These are phyloP conservation scores for Melanerpes aurifrons DNA, from an alignment of 2,113 vertebrate species.

Conservation along the genomic window DNA sequence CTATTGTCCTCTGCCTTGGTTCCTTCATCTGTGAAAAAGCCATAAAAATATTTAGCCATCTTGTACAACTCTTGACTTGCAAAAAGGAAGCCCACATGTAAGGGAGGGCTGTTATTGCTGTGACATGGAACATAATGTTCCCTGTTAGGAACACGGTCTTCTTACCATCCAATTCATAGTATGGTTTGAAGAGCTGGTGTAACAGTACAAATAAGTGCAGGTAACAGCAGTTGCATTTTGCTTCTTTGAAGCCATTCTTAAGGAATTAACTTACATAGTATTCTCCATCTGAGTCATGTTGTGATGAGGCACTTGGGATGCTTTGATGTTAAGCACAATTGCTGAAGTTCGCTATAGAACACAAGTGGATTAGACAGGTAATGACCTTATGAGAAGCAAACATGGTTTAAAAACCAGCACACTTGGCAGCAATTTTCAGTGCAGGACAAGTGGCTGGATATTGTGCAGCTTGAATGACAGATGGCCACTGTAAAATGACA, in stretches of 20 bases:
- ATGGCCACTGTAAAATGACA: background rate
- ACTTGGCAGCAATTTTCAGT: background rate
- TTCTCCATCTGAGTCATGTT: accelerated
- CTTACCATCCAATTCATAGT: background rate
- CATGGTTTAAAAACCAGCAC: background rate
- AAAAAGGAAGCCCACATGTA: background rate
- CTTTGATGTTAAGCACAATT: background rate
- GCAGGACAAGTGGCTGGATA: background rate
- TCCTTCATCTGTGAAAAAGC: background rate
- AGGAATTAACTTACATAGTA: background rate
- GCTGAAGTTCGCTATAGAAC: background rate
- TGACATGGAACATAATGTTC: background rate
- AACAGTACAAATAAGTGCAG: background rate
- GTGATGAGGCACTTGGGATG: background rate
- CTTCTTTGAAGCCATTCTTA: background rate
- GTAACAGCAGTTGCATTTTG: background rate
- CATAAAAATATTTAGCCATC: background rate
- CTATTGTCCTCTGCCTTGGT: background rate
- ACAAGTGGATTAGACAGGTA: background rate
- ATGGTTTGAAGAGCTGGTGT: background rate
- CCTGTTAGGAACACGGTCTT: background rate
- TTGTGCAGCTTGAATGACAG: background rate
- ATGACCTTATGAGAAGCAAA: background rate
- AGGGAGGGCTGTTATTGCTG: background rate
- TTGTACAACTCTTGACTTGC: background rate